These are phyloP conservation scores for Polyergus mexicanus DNA, from an alignment of 1,140 invertebrate species.

Conservation along the genomic window DNA sequence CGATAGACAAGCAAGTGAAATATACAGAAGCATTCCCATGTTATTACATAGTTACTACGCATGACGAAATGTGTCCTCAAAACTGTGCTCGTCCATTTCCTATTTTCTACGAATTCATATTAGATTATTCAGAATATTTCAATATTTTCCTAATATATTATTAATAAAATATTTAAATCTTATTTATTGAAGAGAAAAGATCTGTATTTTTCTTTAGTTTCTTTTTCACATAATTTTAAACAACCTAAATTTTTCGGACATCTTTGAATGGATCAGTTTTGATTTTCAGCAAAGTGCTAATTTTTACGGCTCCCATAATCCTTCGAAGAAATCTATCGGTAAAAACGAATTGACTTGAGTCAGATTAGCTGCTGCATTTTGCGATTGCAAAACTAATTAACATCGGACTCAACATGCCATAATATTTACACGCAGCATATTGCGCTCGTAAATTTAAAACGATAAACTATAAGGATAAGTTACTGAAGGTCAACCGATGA, in stretches of 20 bases:
- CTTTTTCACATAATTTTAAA: background rate
- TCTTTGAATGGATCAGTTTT: background rate
- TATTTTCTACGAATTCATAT: background rate
- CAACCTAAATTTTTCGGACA: background rate
- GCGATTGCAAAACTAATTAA: too few species aligned
- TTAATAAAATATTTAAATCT: background rate
- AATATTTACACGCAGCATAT: too few species aligned
- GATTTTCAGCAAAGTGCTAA: background rate
- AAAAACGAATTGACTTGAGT: too few species aligned
- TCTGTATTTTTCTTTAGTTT: background rate
- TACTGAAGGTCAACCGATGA: too few species aligned
- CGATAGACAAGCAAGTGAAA: conserved; percentile 7
- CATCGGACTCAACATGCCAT: too few species aligned
- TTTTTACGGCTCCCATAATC: background rate
- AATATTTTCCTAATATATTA: background rate
- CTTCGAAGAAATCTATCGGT: too few species aligned
- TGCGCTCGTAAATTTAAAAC: too few species aligned
- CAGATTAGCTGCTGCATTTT: too few species aligned
- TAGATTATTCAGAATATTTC: too few species aligned
- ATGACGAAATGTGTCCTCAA: background rate
- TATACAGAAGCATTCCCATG: conserved; percentile 9
- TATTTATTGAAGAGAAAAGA: background rate
- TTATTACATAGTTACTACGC: background rate
- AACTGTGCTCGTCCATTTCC: background rate
- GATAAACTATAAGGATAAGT: too few species aligned